These are phyloP conservation scores for Gymnoscopelus microlampas DNA, from an alignment of 2,797 vertebrate species.

Conservation along the genomic window DNA sequence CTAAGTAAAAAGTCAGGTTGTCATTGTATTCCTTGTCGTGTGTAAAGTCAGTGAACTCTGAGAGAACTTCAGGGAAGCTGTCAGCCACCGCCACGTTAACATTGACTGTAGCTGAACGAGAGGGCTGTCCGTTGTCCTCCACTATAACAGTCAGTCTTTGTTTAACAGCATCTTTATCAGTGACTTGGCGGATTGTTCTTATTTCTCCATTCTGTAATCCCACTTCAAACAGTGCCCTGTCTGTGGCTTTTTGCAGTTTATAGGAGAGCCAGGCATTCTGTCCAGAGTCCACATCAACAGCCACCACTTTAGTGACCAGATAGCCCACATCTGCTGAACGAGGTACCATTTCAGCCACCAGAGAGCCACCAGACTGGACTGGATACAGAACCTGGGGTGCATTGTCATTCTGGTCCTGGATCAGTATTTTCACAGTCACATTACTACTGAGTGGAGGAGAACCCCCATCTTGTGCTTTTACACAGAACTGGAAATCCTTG, in stretches of 20 bases:
- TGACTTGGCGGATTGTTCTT: slow-evolving; percentile 60
- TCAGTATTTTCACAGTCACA: slow-evolving; percentile 41
- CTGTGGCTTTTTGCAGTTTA: slow-evolving; percentile 57
- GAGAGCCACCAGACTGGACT: slow-evolving; percentile 59
- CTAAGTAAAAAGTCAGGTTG: slow-evolving; percentile 73
- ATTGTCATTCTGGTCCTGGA: slow-evolving; percentile 53
- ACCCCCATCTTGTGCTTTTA: slow-evolving; percentile 66
- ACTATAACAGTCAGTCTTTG: slow-evolving; percentile 74
- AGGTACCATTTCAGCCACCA: slow-evolving; percentile 70
- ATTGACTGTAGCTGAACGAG: slow-evolving; percentile 79
- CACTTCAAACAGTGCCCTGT: slow-evolving; percentile 60
- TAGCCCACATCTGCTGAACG: slow-evolving; percentile 80
- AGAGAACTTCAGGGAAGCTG: slow-evolving; percentile 74
- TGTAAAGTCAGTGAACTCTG: slow-evolving; percentile 65
- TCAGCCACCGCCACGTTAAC: slow-evolving; percentile 76
- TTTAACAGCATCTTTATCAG: slow-evolving; percentile 71
- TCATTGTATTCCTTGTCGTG: slow-evolving; percentile 58
- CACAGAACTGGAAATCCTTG: slow-evolving; percentile 59
- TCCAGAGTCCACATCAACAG: slow-evolving; percentile 76
- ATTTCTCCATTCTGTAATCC: slow-evolving; percentile 57
- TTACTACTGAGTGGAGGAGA: slow-evolving; percentile 51
- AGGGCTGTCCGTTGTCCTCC: slow-evolving; percentile 83
- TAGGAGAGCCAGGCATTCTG: slow-evolving; percentile 73
- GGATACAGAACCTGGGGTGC: slow-evolving; percentile 53
- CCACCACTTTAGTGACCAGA: slow-evolving; percentile 82